Evolutionary conservation across 2,888 invertebrate species (phyloP).

Genomic region (Torymus auratus): DNA sequence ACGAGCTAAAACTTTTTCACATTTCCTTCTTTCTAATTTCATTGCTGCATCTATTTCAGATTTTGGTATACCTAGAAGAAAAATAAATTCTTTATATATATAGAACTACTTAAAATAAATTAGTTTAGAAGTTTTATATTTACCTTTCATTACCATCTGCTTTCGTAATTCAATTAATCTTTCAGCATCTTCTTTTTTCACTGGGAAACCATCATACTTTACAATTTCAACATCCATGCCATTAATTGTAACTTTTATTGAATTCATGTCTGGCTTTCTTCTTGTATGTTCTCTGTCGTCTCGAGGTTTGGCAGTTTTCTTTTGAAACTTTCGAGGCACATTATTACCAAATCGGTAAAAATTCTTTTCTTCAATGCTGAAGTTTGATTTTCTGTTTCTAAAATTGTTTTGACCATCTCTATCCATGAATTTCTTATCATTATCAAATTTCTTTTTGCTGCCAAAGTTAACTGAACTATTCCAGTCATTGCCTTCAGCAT

Average conservation of each 20-base stretch:
- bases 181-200: slow-evolving; percentile 84
- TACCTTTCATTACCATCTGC: slow-evolving; percentile 82
- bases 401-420: slow-evolving; percentile 12
- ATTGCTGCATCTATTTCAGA: slow-evolving; percentile 83
- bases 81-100: slow-evolving; percentile 35
- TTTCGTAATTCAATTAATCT: slow-evolving; percentile 81
- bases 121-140: slow-evolving; percentile 34
- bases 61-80: slow-evolving; percentile 79
- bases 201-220: slow-evolving; percentile 84
- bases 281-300: slow-evolving; percentile 70
- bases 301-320: slow-evolving; percentile 77
- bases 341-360: slow-evolving; percentile 49
- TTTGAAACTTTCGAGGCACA: slow-evolving; percentile 63
- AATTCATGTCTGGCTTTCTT: slow-evolving; percentile 73
- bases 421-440: background rate
- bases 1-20: slow-evolving; percentile 84
- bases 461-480: slow-evolving; percentile 52
- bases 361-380: slow-evolving; percentile 30
- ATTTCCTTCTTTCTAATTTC: slow-evolving; percentile 84
- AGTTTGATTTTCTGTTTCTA: background rate
- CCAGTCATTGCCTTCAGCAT: slow-evolving; percentile 63
- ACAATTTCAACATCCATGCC: slow-evolving; percentile 81
- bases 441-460: slow-evolving; percentile 33
- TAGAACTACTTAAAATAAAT: slow-evolving; percentile 10
- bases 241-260: slow-evolving; percentile 80